Conservation (phyloP, 2,888 invertebrate species). For the Drosophila longiperda region DNA sequence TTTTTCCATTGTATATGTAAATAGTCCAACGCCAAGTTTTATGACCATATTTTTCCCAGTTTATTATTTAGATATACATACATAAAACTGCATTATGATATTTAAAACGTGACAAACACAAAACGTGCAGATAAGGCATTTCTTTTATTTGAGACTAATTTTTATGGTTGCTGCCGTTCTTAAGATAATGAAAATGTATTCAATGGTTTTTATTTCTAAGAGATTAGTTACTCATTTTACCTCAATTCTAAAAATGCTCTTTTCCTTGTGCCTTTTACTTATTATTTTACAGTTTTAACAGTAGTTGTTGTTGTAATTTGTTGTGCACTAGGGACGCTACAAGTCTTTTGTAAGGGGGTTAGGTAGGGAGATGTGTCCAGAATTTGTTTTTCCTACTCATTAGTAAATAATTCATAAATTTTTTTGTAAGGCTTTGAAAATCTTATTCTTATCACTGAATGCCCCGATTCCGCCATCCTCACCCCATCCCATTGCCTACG, state of each 20-base stretch:
- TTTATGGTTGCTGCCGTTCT: neutral
- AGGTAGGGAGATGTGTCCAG: too few relatives aligned
- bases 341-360: neutral
- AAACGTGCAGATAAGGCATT: conserved; percentile 9
- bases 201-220: neutral
- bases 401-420: neutral
- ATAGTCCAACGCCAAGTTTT: neutral
- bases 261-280: neutral
- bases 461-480: too few relatives aligned
- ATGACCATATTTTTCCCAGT: neutral
- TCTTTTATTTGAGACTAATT: conserved; percentile 1
- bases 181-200: neutral
- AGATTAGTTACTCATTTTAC: neutral
- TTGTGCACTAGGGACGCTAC: neutral
- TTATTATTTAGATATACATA: neutral
- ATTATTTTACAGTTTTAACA: neutral
- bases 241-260: neutral
- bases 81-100: neutral
- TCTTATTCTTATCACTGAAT: neutral
- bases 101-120: neutral
- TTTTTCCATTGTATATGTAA: neutral
- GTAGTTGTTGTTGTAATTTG: neutral
- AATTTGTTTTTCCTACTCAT: neutral
- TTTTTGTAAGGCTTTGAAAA: neutral
- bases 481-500: neutral